Percentiles rank a stretch among this genome's conserved stretches.
Conservation (phyloP, 2,888 invertebrate species). For the Trissolcus japonicus region DNA sequence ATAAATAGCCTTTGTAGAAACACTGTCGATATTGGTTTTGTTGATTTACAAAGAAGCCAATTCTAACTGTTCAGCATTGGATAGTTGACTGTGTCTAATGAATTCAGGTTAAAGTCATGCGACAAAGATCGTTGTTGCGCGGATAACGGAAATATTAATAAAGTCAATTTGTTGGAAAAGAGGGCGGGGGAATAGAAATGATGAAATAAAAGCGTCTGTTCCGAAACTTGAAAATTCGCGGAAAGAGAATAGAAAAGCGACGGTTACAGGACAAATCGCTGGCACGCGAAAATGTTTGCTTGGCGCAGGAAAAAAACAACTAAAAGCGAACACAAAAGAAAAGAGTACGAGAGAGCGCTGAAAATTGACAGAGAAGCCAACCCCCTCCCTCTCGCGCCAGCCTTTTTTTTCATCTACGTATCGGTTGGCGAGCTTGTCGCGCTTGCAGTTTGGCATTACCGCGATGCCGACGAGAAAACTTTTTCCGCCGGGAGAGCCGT, state of each 20-base stretch:
- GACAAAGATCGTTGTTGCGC: conserved; percentile 47
- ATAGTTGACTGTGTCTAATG: conserved; percentile 35
- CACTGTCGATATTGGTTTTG: conserved; percentile 45
- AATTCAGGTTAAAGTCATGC: conserved; percentile 38
- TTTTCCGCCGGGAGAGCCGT: conserved; percentile 65
- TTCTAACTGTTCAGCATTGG: conserved; percentile 44
- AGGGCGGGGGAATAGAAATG: conserved; percentile 12
- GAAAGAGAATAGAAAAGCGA: conserved; percentile 51
- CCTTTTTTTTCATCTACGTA: conserved; percentile 43
- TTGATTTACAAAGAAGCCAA: conserved; percentile 52
- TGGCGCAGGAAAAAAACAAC: conserved; percentile 12
- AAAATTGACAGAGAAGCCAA: conserved; percentile 19
- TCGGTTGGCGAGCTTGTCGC: conserved; percentile 47
- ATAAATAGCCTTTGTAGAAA: conserved; percentile 47
- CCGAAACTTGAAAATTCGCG: conserved; percentile 51
- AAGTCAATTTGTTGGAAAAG: not conserved
- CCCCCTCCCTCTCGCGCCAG: not conserved
- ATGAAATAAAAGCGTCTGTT: conserved; percentile 49
- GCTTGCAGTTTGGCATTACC: conserved; percentile 54
- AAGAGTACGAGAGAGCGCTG: conserved; percentile 6
- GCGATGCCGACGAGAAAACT: conserved; percentile 59
- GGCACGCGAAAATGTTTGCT: conserved; percentile 38
- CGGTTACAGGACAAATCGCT: conserved; percentile 45
- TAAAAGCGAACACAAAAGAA: not conserved
- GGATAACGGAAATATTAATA: conserved; percentile 13